A percentile compares a stretch with the other conserved stretches of the same genome.
Evolutionary conservation across 1,140 invertebrate genomes (phyloP).

Genomic region (Pemphigus obesinymphae): DNA sequence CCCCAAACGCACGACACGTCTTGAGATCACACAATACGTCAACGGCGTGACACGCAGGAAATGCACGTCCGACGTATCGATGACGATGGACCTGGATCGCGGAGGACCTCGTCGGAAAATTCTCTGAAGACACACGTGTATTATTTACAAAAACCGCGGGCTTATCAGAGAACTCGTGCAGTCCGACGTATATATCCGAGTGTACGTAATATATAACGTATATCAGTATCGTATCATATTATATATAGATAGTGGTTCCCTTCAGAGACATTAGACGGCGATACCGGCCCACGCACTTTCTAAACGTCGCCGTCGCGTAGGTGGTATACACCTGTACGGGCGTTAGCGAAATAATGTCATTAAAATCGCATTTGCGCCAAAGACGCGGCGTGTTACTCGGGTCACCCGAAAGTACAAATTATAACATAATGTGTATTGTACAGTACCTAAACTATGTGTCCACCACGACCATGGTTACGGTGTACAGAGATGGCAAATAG

Average conservation of each 20-base stretch:
- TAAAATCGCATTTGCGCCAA: constrained; percentile 35
- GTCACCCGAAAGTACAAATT: too few species aligned
- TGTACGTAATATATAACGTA: background rate
- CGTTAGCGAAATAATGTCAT: constrained; percentile 29
- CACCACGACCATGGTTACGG: too few species aligned
- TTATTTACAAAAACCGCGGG: background rate
- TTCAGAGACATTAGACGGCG: background rate
- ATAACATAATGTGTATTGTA: too few species aligned
- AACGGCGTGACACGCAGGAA: background rate
- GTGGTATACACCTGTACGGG: background rate
- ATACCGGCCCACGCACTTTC: background rate
- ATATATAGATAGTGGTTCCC: background rate
- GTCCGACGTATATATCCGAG: too few species aligned
- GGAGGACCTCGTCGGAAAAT: background rate
- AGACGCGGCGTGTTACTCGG: background rate
- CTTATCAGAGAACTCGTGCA: too few species aligned
- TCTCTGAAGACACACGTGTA: too few species aligned
- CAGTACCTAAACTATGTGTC: too few species aligned
- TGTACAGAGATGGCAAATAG: too few species aligned
- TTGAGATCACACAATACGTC: background rate
- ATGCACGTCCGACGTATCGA: background rate
- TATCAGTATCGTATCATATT: background rate
- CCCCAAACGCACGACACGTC: too few species aligned
- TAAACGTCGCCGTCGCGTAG: background rate
- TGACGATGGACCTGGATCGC: background rate